These are phyloP conservation scores for Phortica magna DNA, from an alignment of 2,888 invertebrate genomes.

Conservation along the genomic window DNA sequence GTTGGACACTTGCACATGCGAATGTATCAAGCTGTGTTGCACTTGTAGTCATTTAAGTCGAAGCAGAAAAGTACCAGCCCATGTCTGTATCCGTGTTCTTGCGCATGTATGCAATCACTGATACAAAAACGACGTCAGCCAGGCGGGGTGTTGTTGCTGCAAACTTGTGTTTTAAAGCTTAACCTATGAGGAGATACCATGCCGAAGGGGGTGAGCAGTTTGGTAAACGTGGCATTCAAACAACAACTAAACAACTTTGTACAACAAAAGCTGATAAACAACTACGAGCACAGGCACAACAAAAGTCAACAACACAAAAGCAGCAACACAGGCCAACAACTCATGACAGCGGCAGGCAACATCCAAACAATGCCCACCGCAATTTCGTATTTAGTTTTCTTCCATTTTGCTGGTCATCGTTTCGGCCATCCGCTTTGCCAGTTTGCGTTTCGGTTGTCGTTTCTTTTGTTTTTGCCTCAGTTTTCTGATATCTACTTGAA, in stretches of 20 bases:
- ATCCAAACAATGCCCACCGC: constrained; percentile 36
- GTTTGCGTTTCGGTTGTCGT: constrained; percentile 16
- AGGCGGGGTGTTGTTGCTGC: neutral
- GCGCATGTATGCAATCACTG: constrained; percentile 53
- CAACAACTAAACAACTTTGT: constrained; percentile 26
- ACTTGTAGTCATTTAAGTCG: constrained; percentile 42
- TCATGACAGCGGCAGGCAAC: constrained; percentile 6
- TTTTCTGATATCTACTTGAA: constrained; percentile 56
- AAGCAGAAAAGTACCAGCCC: constrained; percentile 38
- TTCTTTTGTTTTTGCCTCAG: constrained; percentile 3
- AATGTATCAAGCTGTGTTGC: constrained; percentile 43
- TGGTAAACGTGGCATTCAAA: constrained; percentile 28
- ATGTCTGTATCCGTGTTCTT: constrained; percentile 1
- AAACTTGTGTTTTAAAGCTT: constrained; percentile 12
- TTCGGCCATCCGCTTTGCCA: constrained; percentile 8
- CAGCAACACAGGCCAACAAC: constrained; percentile 25
- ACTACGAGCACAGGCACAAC: constrained; percentile 17
- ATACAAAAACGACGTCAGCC: constrained; percentile 43
- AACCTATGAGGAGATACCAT: neutral
- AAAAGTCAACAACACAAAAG: constrained; percentile 33
- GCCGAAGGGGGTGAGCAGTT: neutral
- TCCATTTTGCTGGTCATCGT: constrained; percentile 40
- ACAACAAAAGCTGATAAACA: constrained; percentile 44
- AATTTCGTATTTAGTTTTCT: constrained; percentile 50
- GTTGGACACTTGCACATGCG: constrained; percentile 57